Evolutionary conservation across 2,888 invertebrate species (phyloP), one percentile per base, ranked within the genome.

Genomic region (Nycteola revayana): DNA sequence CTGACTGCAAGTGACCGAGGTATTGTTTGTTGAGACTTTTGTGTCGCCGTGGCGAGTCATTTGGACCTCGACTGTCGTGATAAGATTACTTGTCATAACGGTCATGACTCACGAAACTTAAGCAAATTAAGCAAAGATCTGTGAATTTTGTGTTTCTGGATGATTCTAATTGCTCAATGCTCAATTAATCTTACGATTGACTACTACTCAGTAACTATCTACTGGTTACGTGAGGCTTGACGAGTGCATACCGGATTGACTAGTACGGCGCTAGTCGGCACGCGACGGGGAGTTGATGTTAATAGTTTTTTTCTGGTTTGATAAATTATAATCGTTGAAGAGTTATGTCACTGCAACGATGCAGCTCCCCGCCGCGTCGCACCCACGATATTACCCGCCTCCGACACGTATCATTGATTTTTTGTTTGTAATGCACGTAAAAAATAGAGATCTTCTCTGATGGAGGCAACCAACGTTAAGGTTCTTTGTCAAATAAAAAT

Each of bases 371-470:
- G 63, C 39, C 49, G 50, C 36, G 56, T 39, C 53, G 65, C 69
- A 55, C 57, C 60, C 57, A 53, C 63, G 63, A 62, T 73, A 77
- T 78, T 78, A 80, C 63, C 73, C 65, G 66, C 61, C 65, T 70
- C 69, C 52, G 66, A 60, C 71, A 67, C 65, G 72, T 66, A 74
- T 71, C 72, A 75, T 76, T 68, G 68, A 78, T 81, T 79, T 81
- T 81, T 72, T 72, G 79, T 80, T 69, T 80, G 80, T 81, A 79
- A 82, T 79, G 72, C 78, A 70, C 68, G 70, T 75, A 80, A 51
- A 60, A 55, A 56, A 36, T 28, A 28, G 30, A 26, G 28, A 44
- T 45, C 33, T 28, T 36, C 26, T 9, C 24, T 29, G 29, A 26
- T 18, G 23, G 38, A 25, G 31, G 18, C 36, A 45, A 25, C 41